These are phyloP conservation scores for Vanacampus margaritifer DNA, from an alignment of 2,113 vertebrate genomes.

Conservation along the genomic window DNA sequence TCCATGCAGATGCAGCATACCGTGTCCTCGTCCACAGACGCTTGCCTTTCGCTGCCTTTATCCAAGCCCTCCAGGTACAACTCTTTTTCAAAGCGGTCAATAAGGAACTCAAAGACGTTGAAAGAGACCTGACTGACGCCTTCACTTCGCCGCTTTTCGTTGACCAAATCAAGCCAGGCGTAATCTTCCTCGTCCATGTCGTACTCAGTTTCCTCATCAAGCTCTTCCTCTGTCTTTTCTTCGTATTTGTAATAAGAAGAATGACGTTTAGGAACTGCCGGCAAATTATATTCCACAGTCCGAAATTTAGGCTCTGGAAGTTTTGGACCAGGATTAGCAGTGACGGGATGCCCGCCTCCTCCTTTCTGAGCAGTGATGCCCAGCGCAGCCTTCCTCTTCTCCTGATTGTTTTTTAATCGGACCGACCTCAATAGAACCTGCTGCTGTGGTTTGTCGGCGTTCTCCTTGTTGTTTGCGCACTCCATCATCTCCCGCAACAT, in stretches of 20 bases:
- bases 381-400: constrained; percentile 83
- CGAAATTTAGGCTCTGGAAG: constrained; percentile 86
- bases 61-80: constrained; percentile 88
- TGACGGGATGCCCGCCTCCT: constrained; percentile 58
- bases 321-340: constrained; percentile 65
- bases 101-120: constrained; percentile 93
- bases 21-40: constrained; percentile 87
- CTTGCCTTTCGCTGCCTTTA: constrained; percentile 80
- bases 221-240: constrained; percentile 91
- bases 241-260: constrained; percentile 83
- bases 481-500: constrained; percentile 92
- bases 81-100: constrained; percentile 97
- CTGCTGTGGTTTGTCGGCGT: constrained; percentile 82
- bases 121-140: constrained; percentile 87
- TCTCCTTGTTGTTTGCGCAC: constrained; percentile 97
- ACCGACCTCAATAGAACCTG: constrained; percentile 80
- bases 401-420: constrained; percentile 84
- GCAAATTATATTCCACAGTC: constrained; percentile 90
- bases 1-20: constrained; percentile 97
- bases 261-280: constrained; percentile 83
- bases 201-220: constrained; percentile 94
- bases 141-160: constrained; percentile 85
- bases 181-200: constrained; percentile 99
- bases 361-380: constrained; percentile 68
- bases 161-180: constrained; percentile 93